Evolutionary conservation across 2,113 vertebrate species (phyloP).

Genomic region (Paradoxurus hermaphroditus): DNA sequence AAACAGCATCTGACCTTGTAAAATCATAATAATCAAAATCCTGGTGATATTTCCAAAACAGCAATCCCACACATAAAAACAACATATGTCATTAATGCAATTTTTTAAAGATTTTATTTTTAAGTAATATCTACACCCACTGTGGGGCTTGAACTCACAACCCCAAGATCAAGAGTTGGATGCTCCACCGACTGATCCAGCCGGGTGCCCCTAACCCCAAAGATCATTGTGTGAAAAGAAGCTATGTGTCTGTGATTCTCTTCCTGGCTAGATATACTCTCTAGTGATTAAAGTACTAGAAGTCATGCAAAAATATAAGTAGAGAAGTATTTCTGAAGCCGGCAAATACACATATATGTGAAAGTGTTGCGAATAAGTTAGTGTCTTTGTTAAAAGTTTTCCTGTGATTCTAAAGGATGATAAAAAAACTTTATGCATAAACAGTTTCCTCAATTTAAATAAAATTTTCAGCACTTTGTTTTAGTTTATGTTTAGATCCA

Average conservation of each 20-base stretch:
- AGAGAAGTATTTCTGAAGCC: background rate
- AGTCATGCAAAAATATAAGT: background rate
- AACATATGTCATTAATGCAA: background rate
- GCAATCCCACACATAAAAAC: background rate
- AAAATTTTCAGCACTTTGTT: background rate
- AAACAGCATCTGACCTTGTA: background rate
- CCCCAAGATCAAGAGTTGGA: too few relatives aligned
- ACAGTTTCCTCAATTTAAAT: background rate
- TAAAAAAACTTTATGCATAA: background rate
- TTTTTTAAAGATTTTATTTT: too few relatives aligned
- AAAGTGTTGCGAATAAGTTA: background rate
- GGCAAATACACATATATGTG: background rate
- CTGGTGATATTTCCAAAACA: background rate
- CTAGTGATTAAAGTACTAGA: background rate
- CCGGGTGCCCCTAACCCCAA: background rate
- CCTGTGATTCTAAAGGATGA: background rate
- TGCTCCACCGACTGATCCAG: too few relatives aligned
- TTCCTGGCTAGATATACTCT: background rate
- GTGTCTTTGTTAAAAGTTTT: background rate
- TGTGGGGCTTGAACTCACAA: too few relatives aligned
- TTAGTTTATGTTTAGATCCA: constrained; percentile 19
- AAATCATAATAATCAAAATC: background rate
- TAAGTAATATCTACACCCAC: too few relatives aligned
- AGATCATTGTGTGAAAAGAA: background rate
- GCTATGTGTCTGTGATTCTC: background rate